Percentiles rank a stretch among this genome's conserved stretches.
These are phyloP conservation scores for Ceuthmochares aereus DNA, from an alignment of 2,113 vertebrate genomes.

Conservation along the genomic window DNA sequence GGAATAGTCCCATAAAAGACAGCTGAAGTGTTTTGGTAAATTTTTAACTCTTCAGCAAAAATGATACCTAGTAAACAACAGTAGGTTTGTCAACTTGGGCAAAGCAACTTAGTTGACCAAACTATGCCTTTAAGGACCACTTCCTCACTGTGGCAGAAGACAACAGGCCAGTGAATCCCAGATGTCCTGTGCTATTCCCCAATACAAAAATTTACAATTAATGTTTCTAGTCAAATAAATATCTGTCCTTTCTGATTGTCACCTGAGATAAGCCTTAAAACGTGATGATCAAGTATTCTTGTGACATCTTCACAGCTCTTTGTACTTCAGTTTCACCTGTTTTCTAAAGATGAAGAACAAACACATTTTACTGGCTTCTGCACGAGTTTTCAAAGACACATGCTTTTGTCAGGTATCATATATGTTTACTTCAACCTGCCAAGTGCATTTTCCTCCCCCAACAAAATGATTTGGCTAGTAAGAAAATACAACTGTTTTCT, in stretches of 20 bases:
- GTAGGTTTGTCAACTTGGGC: background rate
- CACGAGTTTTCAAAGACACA: background rate
- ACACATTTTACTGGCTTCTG: background rate
- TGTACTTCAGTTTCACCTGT: background rate
- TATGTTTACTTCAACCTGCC: background rate
- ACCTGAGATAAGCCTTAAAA: background rate
- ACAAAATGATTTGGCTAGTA: background rate
- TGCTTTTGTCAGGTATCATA: background rate
- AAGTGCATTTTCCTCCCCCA: background rate
- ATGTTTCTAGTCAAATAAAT: background rate
- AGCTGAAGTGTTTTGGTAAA: background rate
- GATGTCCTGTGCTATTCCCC: background rate
- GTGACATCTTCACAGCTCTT: background rate
- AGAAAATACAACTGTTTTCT: background rate
- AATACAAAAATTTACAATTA: background rate
- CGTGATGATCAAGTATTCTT: background rate
- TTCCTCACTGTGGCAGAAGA: background rate
- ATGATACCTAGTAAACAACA: background rate
- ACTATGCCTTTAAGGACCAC: background rate
- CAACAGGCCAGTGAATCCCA: background rate
- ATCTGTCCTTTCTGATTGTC: background rate
- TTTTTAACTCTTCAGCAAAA: background rate
- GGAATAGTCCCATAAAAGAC: background rate
- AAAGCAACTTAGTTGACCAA: background rate
- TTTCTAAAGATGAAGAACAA: background rate